Conservation (phyloP, 1,140 invertebrate species). For the Chironomus striatipennis region DNA sequence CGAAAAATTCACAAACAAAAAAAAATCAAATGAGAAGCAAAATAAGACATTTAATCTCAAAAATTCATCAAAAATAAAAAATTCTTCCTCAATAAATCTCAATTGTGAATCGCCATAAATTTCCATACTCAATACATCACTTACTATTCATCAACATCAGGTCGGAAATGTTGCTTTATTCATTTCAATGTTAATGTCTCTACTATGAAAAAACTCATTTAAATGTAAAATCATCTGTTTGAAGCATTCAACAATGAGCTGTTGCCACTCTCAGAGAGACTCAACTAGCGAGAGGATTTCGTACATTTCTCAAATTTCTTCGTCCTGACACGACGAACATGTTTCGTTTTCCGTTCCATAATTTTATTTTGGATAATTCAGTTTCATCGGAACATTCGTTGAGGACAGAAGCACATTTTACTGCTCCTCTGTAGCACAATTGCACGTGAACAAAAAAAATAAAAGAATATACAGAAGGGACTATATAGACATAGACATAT, state of each 20-base stretch:
- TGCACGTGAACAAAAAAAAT: conserved; percentile 19
- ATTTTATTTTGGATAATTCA: not conserved
- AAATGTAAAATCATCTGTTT: not conserved
- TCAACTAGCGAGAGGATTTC: not conserved
- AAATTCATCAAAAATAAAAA: not conserved
- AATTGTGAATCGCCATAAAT: conserved; percentile 12
- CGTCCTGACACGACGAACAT: not conserved
- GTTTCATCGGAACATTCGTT: conserved; percentile 16
- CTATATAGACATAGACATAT: not conserved
- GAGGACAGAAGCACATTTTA: not conserved
- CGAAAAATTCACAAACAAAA: not conserved
- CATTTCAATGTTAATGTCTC: not conserved
- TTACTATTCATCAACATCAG: not conserved
- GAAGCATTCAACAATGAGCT: not conserved
- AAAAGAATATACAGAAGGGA: not conserved
- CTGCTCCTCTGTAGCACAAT: not conserved
- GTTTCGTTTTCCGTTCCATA: not conserved
- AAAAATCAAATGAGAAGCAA: not conserved
- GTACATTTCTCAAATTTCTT: not conserved
- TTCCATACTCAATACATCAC: not conserved
- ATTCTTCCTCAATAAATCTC: conserved; percentile 1
- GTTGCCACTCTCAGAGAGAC: not conserved
- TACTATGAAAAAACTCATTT: not conserved
- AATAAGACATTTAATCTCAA: not conserved
- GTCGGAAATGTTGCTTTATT: too few species aligned